Evolutionary conservation across 2,888 invertebrate genomes (phyloP), one percentile per base, ranked within the genome.

Genomic region (Biston stratarius): DNA sequence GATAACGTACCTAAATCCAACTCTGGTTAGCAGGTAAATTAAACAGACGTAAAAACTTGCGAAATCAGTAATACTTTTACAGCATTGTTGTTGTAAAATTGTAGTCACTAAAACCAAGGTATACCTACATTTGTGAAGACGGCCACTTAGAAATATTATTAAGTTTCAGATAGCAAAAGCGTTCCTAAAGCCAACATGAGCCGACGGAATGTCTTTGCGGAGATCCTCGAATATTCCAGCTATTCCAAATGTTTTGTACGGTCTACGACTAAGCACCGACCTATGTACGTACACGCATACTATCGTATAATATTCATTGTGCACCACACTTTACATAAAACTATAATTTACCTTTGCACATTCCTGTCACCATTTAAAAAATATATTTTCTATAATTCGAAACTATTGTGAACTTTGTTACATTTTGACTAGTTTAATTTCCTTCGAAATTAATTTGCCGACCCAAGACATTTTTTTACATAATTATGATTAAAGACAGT

Each of bases 141-240:
- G 44, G 11, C 45, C 45, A 45, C 51, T 45, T 34, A 52, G n/a
- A 61, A 61, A 67, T 58, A 67, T 61, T 61, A 34, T 14, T 56
- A 61, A 61, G 61, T 67, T 67, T 67, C 42, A 53, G 34, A 58
- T 40, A 67, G 52, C 61, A 48, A 61, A 64, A 57, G 66, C 66
- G 66, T 67, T 38, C 61, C 61, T 47, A 51, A 57, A 67, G 45
- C 51, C 61, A 57, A 57, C 61, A 51, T 36, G 61, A 80, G 81
- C 77, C 75, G 72, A 45, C 75, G 82, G 83, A 79, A 82, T 81
- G 76, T 74, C 78, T 82, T 81, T 78, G 77, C 72, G 42, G 53
- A 48, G 66, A 57, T 53, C 61, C 61, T 51, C 12, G 15, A 24
- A 61, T 58, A 67, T 67, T 61, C 12, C 61, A 49, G 60, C 48